These are phyloP conservation scores for Ormyrus rosae DNA, from an alignment of 2,888 invertebrate genomes.

Conservation along the genomic window DNA sequence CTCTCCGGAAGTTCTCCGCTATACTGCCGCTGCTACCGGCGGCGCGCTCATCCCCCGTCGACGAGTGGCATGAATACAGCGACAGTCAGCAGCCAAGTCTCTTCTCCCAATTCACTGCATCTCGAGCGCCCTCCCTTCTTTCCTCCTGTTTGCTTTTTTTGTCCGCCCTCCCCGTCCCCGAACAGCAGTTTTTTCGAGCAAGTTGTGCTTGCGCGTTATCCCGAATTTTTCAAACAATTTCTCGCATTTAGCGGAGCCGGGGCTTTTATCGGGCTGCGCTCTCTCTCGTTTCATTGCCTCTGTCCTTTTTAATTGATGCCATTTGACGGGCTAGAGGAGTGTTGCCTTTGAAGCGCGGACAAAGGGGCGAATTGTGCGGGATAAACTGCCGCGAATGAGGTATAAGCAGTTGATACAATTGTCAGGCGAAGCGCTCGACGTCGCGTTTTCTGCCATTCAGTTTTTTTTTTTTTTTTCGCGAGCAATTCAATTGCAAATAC, in stretches of 20 bases:
- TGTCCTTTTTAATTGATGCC: no score
- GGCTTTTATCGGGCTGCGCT: not conserved
- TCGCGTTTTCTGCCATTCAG: not conserved
- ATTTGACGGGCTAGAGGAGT: no score
- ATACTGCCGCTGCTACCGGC: not conserved
- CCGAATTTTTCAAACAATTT: conserved; percentile 35
- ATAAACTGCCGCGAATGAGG: not conserved
- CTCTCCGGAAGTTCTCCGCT: not conserved
- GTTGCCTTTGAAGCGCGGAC: not conserved
- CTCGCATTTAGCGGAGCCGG: not conserved
- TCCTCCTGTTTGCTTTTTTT: not conserved
- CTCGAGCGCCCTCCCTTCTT: not conserved
- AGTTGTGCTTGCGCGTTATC: conserved; percentile 33
- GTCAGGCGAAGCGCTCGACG: not conserved
- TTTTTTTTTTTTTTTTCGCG: no score
- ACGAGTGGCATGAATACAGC: conserved; percentile 25
- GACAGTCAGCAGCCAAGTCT: not conserved
- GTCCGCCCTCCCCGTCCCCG: not conserved
- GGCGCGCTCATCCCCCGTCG: not conserved
- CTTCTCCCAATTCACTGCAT: not conserved
- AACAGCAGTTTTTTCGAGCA: not conserved
- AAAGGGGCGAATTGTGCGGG: not conserved
- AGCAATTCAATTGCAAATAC: no score
- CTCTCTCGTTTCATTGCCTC: no score
- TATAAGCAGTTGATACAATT: conserved; percentile 15